phyloP scores from a whole-genome alignment of 2,797 vertebrate genomes.

The Halcyon smyrnensis region DNA sequence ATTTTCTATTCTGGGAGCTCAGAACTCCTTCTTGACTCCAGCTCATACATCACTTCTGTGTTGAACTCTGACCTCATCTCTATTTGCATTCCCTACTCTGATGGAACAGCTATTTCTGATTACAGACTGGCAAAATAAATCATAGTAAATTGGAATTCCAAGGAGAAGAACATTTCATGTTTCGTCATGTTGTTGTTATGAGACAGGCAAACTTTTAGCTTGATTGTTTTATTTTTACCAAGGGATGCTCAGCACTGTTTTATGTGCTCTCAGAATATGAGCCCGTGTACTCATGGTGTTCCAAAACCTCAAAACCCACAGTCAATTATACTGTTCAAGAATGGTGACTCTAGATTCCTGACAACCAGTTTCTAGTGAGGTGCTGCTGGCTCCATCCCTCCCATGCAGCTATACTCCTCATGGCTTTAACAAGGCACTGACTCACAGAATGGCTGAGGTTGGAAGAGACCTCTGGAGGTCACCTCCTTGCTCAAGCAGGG shows the following conservation, averaged over 20 bases:
- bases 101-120: conserved; percentile 38
- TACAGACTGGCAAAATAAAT: conserved; percentile 31
- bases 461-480: not conserved
- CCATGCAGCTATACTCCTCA: not conserved
- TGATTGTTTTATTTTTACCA: conserved; percentile 50
- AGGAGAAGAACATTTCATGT: conserved; percentile 28
- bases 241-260: not conserved
- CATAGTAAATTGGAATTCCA: conserved; percentile 41
- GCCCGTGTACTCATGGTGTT: not conserved
- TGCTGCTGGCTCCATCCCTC: conserved; percentile 27
- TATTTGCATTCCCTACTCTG: conserved; percentile 11
- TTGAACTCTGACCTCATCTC: conserved; percentile 7
- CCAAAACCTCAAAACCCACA: conserved; percentile 51
- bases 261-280: not conserved
- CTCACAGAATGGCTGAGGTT: not conserved
- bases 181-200: not conserved
- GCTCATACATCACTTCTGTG: not conserved
- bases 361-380: conserved; percentile 40
- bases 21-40: conserved; percentile 24
- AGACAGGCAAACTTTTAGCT: not conserved
- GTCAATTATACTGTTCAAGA: conserved; percentile 21
- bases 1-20: conserved; percentile 25
- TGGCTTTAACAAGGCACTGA: not conserved
- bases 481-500: not conserved
- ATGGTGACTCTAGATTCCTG: conserved; percentile 33